These are phyloP conservation scores for Nephrocerus scutellatus DNA, from an alignment of 2,888 invertebrate genomes.

Conservation along the genomic window DNA sequence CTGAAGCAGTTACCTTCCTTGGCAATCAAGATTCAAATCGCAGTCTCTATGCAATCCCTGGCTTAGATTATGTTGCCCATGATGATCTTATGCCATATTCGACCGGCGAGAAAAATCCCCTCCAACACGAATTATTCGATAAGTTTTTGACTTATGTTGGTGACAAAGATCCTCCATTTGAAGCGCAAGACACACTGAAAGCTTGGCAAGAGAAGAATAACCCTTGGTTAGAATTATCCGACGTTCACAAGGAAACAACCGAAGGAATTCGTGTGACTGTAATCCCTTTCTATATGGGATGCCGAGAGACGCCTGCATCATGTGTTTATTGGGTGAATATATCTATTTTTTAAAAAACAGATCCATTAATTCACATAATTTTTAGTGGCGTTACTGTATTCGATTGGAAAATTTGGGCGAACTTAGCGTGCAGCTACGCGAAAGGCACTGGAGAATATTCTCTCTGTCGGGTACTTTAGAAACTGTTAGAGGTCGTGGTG, in stretches of 20 bases:
- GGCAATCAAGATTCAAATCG: slow-evolving; percentile 93
- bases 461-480: slow-evolving; percentile 89
- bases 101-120: slow-evolving; percentile 73
- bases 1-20: slow-evolving; percentile 94
- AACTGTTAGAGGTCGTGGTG: slow-evolving; percentile 85
- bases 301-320: slow-evolving; percentile 81
- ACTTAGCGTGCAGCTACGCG: slow-evolving; percentile 82
- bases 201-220: slow-evolving; percentile 98
- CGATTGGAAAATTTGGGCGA: slow-evolving; percentile 89
- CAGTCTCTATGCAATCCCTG: slow-evolving; percentile 92
- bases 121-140: slow-evolving; percentile 94
- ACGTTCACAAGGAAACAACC: slow-evolving; percentile 95
- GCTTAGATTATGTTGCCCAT: slow-evolving; percentile 95
- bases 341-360: slow-evolving; percentile 21
- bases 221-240: slow-evolving; percentile 92
- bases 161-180: slow-evolving; percentile 76
- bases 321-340: slow-evolving; percentile 70
- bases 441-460: slow-evolving; percentile 98
- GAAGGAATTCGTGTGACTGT: slow-evolving; percentile 96
- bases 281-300: slow-evolving; percentile 98
- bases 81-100: slow-evolving; percentile 95
- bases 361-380: slow-evolving; percentile 15
- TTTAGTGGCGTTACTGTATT: slow-evolving; percentile 95
- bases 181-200: slow-evolving; percentile 79
- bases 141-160: slow-evolving; percentile 81